These are phyloP conservation scores for Galendromus occidentalis DNA, from an alignment of 1,140 invertebrate species.

Conservation along the genomic window DNA sequence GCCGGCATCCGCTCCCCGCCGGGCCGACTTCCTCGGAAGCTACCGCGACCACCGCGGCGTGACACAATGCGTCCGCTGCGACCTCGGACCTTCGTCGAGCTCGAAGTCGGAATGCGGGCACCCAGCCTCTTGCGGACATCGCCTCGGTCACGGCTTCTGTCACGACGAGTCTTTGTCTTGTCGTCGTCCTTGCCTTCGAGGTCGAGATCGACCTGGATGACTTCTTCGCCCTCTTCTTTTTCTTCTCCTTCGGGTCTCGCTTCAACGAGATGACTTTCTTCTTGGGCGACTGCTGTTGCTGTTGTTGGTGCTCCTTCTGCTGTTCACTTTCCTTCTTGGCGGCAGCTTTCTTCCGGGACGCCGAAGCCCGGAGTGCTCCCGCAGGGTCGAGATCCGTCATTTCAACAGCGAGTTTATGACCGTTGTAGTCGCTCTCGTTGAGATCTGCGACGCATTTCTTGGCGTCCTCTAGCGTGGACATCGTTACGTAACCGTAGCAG, in stretches of 20 bases:
- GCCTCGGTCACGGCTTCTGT: background rate
- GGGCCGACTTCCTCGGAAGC: background rate
- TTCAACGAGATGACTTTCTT: background rate
- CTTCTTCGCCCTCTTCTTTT: conserved; percentile 3
- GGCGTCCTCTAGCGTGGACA: conserved; percentile 68
- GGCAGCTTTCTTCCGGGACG: conserved; percentile 1
- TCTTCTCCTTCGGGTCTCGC: background rate
- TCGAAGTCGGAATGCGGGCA: background rate
- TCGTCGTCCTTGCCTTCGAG: background rate
- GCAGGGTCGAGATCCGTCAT: conserved; percentile 37
- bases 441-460: conserved; percentile 68
- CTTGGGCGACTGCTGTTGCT: background rate
- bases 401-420: conserved; percentile 77
- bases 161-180: background rate
- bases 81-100: conserved; percentile 2
- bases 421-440: conserved; percentile 71
- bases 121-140: conserved; percentile 4
- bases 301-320: background rate
- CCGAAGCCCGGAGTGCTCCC: background rate
- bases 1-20: background rate
- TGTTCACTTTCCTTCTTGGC: background rate
- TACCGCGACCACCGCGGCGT: background rate
- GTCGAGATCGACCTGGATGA: background rate
- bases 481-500: conserved; percentile 85
- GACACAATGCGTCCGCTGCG: background rate